Evolutionary conservation across 2,113 vertebrate genomes (phyloP).

Genomic region (Phalacrocorax brasilianus): DNA sequence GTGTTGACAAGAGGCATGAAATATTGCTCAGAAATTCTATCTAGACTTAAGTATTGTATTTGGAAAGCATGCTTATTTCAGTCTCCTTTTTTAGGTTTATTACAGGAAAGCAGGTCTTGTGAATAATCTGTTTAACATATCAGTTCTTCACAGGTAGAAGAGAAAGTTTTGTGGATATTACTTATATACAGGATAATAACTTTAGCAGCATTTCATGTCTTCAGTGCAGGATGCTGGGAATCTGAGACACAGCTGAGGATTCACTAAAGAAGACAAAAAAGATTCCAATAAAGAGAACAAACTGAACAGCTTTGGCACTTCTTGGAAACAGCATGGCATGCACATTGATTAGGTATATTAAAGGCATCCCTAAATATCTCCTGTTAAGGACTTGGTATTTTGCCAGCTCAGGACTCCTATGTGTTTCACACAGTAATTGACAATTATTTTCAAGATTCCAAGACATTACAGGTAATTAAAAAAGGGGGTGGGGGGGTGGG

Average conservation of each 20-base stretch:
- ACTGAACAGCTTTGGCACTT: not conserved
- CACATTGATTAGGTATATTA: conserved; percentile 7
- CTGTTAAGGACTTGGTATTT: conserved; percentile 45
- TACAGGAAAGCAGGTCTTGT: not conserved
- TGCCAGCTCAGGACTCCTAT: not conserved
- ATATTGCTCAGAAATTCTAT: not conserved
- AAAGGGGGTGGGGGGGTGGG: too few species aligned
- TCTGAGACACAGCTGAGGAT: conserved; percentile 16
- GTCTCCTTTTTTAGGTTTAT: not conserved
- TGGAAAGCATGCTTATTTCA: not conserved
- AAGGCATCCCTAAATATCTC: conserved; percentile 38
- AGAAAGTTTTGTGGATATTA: not conserved
- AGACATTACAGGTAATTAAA: not conserved
- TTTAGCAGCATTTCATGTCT: not conserved
- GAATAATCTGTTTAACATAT: not conserved
- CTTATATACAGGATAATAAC: not conserved
- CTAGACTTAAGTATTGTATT: not conserved
- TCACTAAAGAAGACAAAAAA: not conserved
- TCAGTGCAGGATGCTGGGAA: not conserved
- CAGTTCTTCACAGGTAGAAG: not conserved
- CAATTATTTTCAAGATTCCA: conserved; percentile 11
- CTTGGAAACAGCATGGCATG: conserved; percentile 60
- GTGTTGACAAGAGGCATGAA: not conserved
- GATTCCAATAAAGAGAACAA: conserved; percentile 47
- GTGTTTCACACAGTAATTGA: not conserved